Percentiles rank a stretch among this genome's conserved stretches.
Evolutionary conservation across 2,888 invertebrate species (phyloP).

Genomic region (Synergus umbraculus): DNA sequence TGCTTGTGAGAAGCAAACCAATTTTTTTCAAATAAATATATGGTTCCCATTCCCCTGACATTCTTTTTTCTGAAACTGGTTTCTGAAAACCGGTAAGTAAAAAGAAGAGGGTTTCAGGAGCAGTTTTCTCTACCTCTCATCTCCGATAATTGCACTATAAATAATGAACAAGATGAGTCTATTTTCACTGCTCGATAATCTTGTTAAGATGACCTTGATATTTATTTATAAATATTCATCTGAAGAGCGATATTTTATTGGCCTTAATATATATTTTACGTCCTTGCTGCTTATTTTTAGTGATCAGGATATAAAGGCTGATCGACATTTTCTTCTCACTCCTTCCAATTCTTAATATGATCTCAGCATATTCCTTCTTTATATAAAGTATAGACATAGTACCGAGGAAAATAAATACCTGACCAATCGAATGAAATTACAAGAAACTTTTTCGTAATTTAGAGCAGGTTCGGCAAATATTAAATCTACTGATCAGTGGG

Average conservation of each 20-base stretch:
- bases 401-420: not conserved
- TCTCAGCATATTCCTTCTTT: not conserved
- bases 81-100: conserved; percentile 12
- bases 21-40: not conserved
- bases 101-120: not conserved
- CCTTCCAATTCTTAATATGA: not conserved
- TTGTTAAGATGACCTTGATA: conserved; percentile 2
- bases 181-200: conserved; percentile 33
- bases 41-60: not conserved
- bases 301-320: not conserved
- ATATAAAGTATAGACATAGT: no score
- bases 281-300: not conserved
- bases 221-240: conserved; percentile 23
- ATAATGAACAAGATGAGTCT: conserved; percentile 30
- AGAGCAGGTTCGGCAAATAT: not conserved
- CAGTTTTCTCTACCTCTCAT: not conserved
- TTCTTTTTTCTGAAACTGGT: not conserved
- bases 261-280: conserved; percentile 14
- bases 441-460: not conserved
- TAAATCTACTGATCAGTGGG: conserved; percentile 24
- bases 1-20: not conserved
- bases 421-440: not conserved
- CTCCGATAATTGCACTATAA: conserved; percentile 18
- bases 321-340: not conserved
- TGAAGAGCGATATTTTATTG: conserved; percentile 20